Conservation (phyloP, 2,888 invertebrate species). For the Chalcis sispes region DNA sequence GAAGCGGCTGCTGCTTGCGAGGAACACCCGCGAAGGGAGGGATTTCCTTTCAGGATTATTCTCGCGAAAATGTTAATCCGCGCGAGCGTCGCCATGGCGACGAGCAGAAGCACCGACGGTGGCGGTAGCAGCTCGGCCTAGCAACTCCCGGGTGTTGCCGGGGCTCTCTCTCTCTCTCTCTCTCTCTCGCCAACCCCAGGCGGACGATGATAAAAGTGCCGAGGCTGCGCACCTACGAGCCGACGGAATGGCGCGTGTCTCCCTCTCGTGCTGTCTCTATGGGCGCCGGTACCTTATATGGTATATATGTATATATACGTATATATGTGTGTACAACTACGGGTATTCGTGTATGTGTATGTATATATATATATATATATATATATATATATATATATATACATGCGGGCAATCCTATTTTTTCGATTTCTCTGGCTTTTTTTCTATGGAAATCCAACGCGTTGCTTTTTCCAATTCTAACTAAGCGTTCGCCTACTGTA, state of each 20-base stretch:
- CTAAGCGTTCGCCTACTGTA: no score
- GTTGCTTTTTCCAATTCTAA: neutral
- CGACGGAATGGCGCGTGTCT: constrained; percentile 53
- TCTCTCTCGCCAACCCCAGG: no score
- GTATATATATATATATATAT: no score
- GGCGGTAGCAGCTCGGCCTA: constrained; percentile 46
- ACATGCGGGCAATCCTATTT: constrained; percentile 2
- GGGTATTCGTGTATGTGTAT: no score
- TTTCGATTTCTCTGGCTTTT: neutral
- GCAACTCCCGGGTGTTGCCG: constrained; percentile 57
- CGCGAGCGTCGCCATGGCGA: constrained; percentile 59
- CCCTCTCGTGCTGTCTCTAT: neutral
- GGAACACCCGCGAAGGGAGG: constrained; percentile 42
- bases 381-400: no score
- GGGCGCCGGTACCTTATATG: neutral
- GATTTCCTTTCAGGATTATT: constrained; percentile 65
- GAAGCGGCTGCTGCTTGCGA: neutral
- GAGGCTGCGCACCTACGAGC: constrained; percentile 11
- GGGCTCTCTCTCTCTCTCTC: constrained; percentile 29
- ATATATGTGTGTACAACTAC: no score
- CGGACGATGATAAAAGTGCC: constrained; percentile 21
- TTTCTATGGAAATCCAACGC: neutral
- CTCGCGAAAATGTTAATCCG: constrained; percentile 70
- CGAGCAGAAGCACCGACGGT: constrained; percentile 6
- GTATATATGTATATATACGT: no score